Evolutionary conservation across 2,888 invertebrate genomes (phyloP), one percentile per base, ranked within the genome.

Genomic region (Neoscelio sp.): DNA sequence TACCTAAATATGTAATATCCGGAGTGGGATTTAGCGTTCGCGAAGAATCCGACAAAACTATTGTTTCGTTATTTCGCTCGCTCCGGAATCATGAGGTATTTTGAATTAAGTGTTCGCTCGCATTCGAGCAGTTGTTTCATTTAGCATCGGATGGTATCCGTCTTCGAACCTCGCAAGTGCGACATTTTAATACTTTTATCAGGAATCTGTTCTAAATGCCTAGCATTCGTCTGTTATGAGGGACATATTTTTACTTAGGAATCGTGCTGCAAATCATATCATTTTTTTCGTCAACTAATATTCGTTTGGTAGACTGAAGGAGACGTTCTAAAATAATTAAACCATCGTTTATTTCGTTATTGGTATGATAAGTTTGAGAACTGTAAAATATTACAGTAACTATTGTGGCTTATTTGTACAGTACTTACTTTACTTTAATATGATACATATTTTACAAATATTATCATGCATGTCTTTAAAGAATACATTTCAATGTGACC

Each of bases 31-130:
- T 67, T 62, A 60, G 83, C 83, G 83, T 85, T 85, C 84, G 82
- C 83, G 83, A 87, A 85, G 86, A 87, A 87, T 87, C 79, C 84
- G 81, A 83, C 84, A 84, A 85, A 86, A 87, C 85, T 85, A 82
- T 82, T 74, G 83, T 82, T 84, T 80, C 75, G 78, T 80, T 79
- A 80, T 79, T 81, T 52, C 81, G 44, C 28, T 17, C 8, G 5
- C 26, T 80, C 50, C 13, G 26, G 48, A n/a, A 75, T 74, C 35
- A 60, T 30, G n/a, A 78, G 56, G 54, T 56, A 67, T 78, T 77
- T 62, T 15, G 48, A 50, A 67, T 68, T 67, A 78, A 73, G 52
- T 54, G 44, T 17, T 65, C 40, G 12, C 23, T 20, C 0, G 23
- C 38, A 15, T 40, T 40, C 40, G 40, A 12, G 38, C 30, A 8